Conservation (phyloP, 1,140 invertebrate genomes). For the Calycopis cecrops region DNA sequence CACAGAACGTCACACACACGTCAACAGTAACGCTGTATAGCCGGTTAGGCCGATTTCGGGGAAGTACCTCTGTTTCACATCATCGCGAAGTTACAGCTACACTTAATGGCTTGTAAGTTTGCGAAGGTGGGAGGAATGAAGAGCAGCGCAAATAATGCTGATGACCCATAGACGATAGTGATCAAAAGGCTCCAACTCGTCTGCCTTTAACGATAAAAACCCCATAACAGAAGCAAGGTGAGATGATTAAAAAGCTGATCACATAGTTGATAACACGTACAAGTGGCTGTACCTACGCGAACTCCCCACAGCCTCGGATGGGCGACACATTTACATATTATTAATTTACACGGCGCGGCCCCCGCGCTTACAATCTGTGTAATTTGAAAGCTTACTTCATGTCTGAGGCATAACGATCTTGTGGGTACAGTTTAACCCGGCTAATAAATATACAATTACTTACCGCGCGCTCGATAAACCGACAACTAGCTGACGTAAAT, state of each 20-base stretch:
- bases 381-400: background rate
- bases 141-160: no score
- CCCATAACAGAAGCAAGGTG: no score
- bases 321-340: slow-evolving; percentile 64
- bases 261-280: slow-evolving; percentile 13
- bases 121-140: no score
- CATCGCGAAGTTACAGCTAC: no score
- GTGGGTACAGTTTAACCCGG: background rate
- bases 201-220: no score
- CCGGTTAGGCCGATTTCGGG: no score
- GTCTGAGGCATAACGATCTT: background rate
- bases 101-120: no score
- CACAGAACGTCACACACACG: no score
- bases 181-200: no score
- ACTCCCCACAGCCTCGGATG: slow-evolving; percentile 33
- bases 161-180: no score
- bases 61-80: no score
- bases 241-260: background rate
- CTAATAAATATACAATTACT: slow-evolving; percentile 1
- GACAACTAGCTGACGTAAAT: background rate
- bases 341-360: slow-evolving; percentile 60
- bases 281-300: slow-evolving; percentile 18
- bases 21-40: no score
- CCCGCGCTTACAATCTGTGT: slow-evolving; percentile 24
- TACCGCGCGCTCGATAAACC: background rate